Evolutionary conservation across 30 jellyfish, hydroid and myxozoan species (phyloP).

Genomic region (Aurelia sp.): DNA sequence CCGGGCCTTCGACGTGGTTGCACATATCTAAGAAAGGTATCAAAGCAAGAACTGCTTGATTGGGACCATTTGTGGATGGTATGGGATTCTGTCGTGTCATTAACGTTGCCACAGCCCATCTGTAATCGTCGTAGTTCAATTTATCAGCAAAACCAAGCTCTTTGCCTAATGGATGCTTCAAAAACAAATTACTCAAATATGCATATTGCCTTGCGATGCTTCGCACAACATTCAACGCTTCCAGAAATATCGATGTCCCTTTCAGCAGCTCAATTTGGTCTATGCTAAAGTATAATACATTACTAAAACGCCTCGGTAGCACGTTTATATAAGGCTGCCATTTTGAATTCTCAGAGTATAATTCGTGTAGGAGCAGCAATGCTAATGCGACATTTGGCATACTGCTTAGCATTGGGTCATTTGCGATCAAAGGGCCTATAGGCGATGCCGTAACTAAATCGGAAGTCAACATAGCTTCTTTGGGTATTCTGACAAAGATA

Average conservation of each 20-base stretch:
- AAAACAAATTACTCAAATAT: constrained; percentile 41
- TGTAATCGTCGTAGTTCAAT: constrained; percentile 48
- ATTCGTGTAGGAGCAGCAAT: constrained; percentile 36
- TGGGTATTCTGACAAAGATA: constrained; percentile 24
- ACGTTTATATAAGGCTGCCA: constrained; percentile 62
- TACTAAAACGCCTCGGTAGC: constrained; percentile 50
- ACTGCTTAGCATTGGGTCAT: constrained; percentile 60
- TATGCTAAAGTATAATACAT: constrained; percentile 46
- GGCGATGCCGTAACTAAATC: constrained; percentile 35
- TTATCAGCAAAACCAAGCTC: constrained; percentile 45
- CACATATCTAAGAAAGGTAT: constrained; percentile 74
- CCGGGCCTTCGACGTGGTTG: constrained; percentile 51
- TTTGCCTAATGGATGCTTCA: constrained; percentile 52
- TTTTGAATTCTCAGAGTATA: constrained; percentile 36
- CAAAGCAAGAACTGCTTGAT: constrained; percentile 40
- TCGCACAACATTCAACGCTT: constrained; percentile 47
- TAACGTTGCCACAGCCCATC: constrained; percentile 75
- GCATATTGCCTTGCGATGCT: constrained; percentile 81
- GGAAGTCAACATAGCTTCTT: constrained; percentile 42
- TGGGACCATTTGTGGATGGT: constrained; percentile 31
- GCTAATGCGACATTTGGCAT: constrained; percentile 85
- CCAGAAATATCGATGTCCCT: constrained; percentile 41
- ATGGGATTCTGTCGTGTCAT: constrained; percentile 76
- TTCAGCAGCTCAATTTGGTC: constrained; percentile 45
- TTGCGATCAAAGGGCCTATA: constrained; percentile 17